Percentiles rank a stretch among this genome's conserved stretches.
These are phyloP conservation scores for Copidosoma aretas DNA, from an alignment of 2,888 invertebrate species.

Conservation along the genomic window DNA sequence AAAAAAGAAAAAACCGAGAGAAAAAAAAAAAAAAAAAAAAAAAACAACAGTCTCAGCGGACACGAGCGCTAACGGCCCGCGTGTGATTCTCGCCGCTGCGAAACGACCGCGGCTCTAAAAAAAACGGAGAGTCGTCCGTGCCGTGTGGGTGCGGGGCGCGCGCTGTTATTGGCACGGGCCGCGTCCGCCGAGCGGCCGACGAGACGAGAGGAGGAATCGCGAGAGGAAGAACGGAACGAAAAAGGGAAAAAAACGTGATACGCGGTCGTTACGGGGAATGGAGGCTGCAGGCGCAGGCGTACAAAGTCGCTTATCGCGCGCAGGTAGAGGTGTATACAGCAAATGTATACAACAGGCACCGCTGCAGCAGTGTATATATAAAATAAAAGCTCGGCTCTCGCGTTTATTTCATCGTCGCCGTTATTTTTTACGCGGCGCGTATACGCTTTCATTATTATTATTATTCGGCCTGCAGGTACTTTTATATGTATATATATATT, in stretches of 20 bases:
- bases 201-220: not conserved
- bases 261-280: not conserved
- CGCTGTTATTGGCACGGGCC: too few species aligned
- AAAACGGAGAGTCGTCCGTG: too few species aligned
- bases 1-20: too few species aligned
- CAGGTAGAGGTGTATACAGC: too few species aligned
- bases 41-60: too few species aligned
- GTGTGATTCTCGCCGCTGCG: slow-evolving; percentile 14
- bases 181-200: too few species aligned
- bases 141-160: too few species aligned
- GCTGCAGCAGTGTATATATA: slow-evolving; percentile 23
- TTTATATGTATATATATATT: too few species aligned
- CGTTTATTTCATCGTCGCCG: slow-evolving; percentile 42
- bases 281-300: slow-evolving; percentile 32
- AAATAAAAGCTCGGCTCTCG: slow-evolving; percentile 25
- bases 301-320: slow-evolving; percentile 39
- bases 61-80: slow-evolving; percentile 1
- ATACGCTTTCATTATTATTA: too few species aligned
- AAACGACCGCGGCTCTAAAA: not conserved
- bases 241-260: not conserved
- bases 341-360: too few species aligned
- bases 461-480: too few species aligned
- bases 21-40: too few species aligned
- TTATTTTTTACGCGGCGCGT: slow-evolving; percentile 38
- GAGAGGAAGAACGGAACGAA: not conserved